Conservation (phyloP, 1,140 invertebrate species). For the Diorhabda carinulata region DNA sequence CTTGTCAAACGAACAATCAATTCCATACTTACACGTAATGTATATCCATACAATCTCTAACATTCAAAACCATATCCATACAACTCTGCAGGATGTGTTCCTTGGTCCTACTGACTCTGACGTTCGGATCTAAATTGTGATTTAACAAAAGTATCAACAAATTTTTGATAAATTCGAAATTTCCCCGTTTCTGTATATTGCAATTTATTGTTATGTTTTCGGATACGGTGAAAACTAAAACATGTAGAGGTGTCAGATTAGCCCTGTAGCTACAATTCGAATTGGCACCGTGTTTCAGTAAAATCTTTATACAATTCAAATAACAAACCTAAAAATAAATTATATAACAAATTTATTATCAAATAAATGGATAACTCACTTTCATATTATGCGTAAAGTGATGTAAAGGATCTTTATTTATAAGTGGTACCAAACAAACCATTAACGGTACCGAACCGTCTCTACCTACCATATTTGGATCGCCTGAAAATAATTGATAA, state of each 20-base stretch:
- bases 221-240: slow-evolving; percentile 68
- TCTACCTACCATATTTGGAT: slow-evolving; percentile 65
- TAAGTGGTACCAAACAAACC: slow-evolving; percentile 69
- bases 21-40: slow-evolving; percentile 51
- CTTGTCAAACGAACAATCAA: neutral
- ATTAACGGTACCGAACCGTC: slow-evolving; percentile 70
- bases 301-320: slow-evolving; percentile 66
- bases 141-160: slow-evolving; percentile 64
- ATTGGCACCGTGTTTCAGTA: slow-evolving; percentile 67
- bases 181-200: slow-evolving; percentile 59
- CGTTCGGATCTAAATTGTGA: slow-evolving; percentile 66
- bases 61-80: slow-evolving; percentile 69
- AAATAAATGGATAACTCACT: slow-evolving; percentile 43
- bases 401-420: slow-evolving; percentile 71
- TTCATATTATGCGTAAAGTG: slow-evolving; percentile 73
- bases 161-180: slow-evolving; percentile 64
- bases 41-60: slow-evolving; percentile 61
- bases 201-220: slow-evolving; percentile 69
- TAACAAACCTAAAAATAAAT: slow-evolving; percentile 60
- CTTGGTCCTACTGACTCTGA: slow-evolving; percentile 52
- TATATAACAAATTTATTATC: neutral
- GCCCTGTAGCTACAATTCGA: slow-evolving; percentile 68
- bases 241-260: slow-evolving; percentile 68
- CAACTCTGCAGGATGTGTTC: slow-evolving; percentile 66
- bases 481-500: slow-evolving; percentile 41